These are phyloP conservation scores for Zaprionus tsacasi DNA, from an alignment of 1,140 invertebrate genomes.

Conservation along the genomic window DNA sequence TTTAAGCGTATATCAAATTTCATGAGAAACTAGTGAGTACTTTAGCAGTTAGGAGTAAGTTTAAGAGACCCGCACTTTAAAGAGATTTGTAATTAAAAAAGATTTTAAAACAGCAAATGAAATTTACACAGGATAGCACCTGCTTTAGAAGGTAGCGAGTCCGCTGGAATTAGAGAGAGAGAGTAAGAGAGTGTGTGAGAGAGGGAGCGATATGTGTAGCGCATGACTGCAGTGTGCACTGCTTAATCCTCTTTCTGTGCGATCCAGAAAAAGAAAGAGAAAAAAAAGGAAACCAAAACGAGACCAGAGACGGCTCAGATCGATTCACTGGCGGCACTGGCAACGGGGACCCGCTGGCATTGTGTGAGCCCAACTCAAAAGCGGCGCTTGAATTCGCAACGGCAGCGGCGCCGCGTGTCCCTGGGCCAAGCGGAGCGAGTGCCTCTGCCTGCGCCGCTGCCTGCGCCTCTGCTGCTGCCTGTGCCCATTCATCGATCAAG, in stretches of 20 bases:
- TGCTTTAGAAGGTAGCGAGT: not conserved
- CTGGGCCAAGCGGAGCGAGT: slow-evolving; percentile 41
- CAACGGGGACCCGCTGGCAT: slow-evolving; percentile 28
- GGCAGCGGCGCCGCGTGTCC: slow-evolving; percentile 67
- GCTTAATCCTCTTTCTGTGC: slow-evolving; percentile 24
- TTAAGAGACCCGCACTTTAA: not conserved
- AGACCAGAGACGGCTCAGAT: slow-evolving; percentile 22
- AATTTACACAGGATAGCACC: not conserved
- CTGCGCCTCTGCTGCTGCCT: slow-evolving; percentile 22
- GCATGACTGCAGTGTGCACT: slow-evolving; percentile 21
- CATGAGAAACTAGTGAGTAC: not conserved
- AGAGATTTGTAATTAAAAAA: not conserved
- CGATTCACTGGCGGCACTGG: slow-evolving; percentile 28
- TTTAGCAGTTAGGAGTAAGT: not conserved
- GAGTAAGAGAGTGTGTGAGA: not conserved
- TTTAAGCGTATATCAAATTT: not conserved
- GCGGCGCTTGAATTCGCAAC: slow-evolving; percentile 80
- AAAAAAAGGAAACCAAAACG: slow-evolving; percentile 24
- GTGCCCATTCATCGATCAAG: slow-evolving; percentile 76
- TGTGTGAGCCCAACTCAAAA: slow-evolving; percentile 77
- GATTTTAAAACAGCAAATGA: not conserved
- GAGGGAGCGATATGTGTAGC: slow-evolving; percentile 9
- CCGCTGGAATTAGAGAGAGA: too few relatives aligned
- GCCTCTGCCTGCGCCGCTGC: not conserved
- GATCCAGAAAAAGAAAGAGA: not conserved